Conservation (phyloP, 2,797 vertebrate genomes). For the Hyperoplus lanceolatus region DNA sequence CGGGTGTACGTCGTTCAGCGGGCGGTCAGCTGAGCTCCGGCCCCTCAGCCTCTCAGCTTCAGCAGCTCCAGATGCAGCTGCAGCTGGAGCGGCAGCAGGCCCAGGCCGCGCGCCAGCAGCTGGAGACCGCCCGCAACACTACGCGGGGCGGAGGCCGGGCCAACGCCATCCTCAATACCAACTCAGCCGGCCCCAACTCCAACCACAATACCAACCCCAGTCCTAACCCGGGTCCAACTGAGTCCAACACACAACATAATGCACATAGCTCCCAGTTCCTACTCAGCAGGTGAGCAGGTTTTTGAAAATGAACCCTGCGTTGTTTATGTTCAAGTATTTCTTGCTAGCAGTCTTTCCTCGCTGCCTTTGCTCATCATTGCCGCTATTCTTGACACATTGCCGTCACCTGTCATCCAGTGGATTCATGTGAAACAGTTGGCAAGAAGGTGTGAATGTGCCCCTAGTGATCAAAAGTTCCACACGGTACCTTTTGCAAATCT, state of each 20-base stretch:
- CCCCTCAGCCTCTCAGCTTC: constrained; percentile 96
- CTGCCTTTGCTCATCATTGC: too few relatives aligned
- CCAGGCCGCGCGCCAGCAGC: constrained; percentile 95
- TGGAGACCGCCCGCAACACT: constrained; percentile 95
- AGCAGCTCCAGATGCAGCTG: constrained; percentile 99
- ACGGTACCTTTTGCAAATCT: not conserved
- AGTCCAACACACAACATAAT: constrained; percentile 89
- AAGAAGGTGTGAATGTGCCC: too few relatives aligned
- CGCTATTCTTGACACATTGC: too few relatives aligned
- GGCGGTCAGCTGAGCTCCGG: constrained; percentile 98
- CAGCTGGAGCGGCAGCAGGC: constrained; percentile 97
- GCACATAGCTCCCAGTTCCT: constrained; percentile 95
- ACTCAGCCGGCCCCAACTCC: constrained; percentile 70
- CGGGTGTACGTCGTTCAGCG: constrained; percentile 95
- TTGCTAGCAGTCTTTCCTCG: too few relatives aligned
- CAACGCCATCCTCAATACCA: constrained; percentile 79
- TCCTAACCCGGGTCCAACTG: constrained; percentile 90
- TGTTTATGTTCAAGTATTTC: not conserved
- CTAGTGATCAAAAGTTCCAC: not conserved
- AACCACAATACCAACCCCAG: constrained; percentile 89
- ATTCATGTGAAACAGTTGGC: not conserved
- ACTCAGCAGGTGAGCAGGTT: constrained; percentile 86
- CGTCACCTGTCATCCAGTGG: not conserved
- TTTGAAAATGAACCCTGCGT: not conserved
- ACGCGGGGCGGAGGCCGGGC: constrained; percentile 85